Percentiles rank a stretch among this genome's conserved stretches.
phyloP scores from a whole-genome alignment of 2,797 vertebrate genomes.

The Acipenser transmontanus region DNA sequence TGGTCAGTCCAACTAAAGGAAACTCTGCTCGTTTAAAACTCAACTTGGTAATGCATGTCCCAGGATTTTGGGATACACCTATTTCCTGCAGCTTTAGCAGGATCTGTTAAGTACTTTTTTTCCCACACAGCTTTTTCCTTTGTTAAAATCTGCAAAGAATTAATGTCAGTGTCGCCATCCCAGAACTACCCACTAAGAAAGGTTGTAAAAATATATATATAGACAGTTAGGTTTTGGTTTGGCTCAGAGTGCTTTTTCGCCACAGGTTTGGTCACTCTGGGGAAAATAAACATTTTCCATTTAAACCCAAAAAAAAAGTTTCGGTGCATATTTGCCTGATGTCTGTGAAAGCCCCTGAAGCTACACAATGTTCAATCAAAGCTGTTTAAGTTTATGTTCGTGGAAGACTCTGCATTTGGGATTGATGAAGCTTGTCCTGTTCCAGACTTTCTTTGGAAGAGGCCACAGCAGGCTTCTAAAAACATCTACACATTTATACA shows the following conservation, averaged over 20 bases:
- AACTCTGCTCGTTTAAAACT: too few relatives aligned
- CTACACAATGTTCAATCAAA: slow-evolving; percentile 13
- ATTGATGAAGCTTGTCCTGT: background rate
- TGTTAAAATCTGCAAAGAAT: slow-evolving; percentile 14
- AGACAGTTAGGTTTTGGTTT: background rate
- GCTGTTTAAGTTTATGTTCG: slow-evolving; percentile 23
- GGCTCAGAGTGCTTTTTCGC: slow-evolving; percentile 23
- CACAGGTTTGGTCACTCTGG: slow-evolving; percentile 23
- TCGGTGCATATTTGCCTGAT: slow-evolving; percentile 12
- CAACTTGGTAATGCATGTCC: slow-evolving; percentile 1
- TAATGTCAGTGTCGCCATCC: slow-evolving; percentile 6
- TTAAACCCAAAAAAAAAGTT: slow-evolving; percentile 27
- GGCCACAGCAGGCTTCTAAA: background rate
- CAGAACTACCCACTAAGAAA: slow-evolving; percentile 2
- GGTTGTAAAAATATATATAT: slow-evolving; percentile 5
- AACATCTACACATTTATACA: background rate
- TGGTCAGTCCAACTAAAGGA: too few relatives aligned
- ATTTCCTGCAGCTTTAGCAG: slow-evolving; percentile 54
- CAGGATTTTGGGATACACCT: slow-evolving; percentile 40
- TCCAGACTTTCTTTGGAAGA: too few relatives aligned
- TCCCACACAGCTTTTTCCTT: slow-evolving; percentile 8
- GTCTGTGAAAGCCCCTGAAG: slow-evolving; percentile 8
- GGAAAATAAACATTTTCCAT: slow-evolving; percentile 10
- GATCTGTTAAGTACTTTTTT: slow-evolving; percentile 42
- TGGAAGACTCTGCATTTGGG: slow-evolving; percentile 25